Evolutionary conservation across 2,888 invertebrate genomes (phyloP).

Genomic region (Nephrotoma appendiculata): DNA sequence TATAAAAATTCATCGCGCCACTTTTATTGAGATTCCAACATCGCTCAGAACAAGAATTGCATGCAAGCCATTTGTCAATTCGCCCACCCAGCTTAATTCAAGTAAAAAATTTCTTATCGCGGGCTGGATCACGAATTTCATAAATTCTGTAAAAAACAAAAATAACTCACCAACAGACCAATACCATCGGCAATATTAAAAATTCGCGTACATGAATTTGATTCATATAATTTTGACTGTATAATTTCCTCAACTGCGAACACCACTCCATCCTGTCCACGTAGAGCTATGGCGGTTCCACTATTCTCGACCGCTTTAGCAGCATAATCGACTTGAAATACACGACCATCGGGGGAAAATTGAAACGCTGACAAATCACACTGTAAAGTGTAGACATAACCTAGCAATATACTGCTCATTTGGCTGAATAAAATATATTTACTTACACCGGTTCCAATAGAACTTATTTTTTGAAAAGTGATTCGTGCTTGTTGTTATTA

Average conservation of each 20-base stretch:
- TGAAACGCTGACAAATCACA: slow-evolving; percentile 99
- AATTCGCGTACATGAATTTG: slow-evolving; percentile 79
- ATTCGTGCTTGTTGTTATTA: too few relatives aligned
- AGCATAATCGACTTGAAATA: slow-evolving; percentile 99
- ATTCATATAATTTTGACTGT: slow-evolving; percentile 84
- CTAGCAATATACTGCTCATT: slow-evolving; percentile 8
- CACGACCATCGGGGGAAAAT: slow-evolving; percentile 97
- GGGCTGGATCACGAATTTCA: slow-evolving; percentile 82
- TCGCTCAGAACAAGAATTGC: neutral
- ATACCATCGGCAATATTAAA: slow-evolving; percentile 88
- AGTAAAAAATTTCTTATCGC: slow-evolving; percentile 74
- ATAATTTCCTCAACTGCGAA: slow-evolving; percentile 96
- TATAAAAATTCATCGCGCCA: too few relatives aligned
- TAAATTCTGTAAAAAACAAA: slow-evolving; percentile 47
- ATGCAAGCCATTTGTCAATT: slow-evolving; percentile 64
- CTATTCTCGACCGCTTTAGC: slow-evolving; percentile 98
- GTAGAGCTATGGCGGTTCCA: slow-evolving; percentile 87
- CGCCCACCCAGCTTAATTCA: slow-evolving; percentile 89
- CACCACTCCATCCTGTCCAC: slow-evolving; percentile 93
- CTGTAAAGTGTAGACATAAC: slow-evolving; percentile 37
- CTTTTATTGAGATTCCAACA: too few relatives aligned
- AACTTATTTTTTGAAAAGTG: slow-evolving; percentile 53
- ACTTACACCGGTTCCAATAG: slow-evolving; percentile 89
- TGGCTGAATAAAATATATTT: slow-evolving; percentile 12
- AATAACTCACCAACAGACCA: slow-evolving; percentile 57